Percentiles rank a stretch among this genome's conserved stretches.
phyloP scores from a whole-genome alignment of 2,888 invertebrate genomes.

The Epicampocera succincta region DNA sequence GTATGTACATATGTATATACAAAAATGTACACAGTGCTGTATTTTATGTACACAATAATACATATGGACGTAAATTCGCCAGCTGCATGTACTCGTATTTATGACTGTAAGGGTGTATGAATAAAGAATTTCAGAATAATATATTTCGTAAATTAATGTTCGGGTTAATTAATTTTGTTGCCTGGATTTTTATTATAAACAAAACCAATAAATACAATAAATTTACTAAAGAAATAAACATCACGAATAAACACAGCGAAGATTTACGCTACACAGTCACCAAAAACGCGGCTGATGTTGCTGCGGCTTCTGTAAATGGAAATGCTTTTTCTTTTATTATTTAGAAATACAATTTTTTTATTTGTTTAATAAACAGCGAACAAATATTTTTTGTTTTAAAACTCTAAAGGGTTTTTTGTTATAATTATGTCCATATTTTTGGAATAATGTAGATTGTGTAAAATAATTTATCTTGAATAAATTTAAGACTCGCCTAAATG shows the following conservation, averaged over 20 bases:
- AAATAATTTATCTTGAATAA: slow-evolving; percentile 11
- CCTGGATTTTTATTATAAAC: slow-evolving; percentile 42
- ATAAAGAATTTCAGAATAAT: background rate
- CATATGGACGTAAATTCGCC: too few species aligned
- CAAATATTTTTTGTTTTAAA: too few species aligned
- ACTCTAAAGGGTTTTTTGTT: too few species aligned
- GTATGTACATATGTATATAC: background rate
- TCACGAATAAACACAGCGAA: slow-evolving; percentile 7
- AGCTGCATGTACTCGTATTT: too few species aligned
- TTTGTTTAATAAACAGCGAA: too few species aligned
- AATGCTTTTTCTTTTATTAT: background rate
- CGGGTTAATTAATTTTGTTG: slow-evolving; percentile 17
- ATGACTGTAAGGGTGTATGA: too few species aligned
- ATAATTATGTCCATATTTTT: background rate
- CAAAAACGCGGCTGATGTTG: slow-evolving; percentile 8
- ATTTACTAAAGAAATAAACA: slow-evolving; percentile 40
- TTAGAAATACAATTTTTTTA: background rate
- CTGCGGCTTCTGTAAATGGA: background rate
- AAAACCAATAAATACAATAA: slow-evolving; percentile 36
- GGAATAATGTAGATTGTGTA: background rate
- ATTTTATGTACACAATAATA: too few species aligned
- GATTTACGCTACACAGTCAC: slow-evolving; percentile 32
- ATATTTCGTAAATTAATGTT: background rate
- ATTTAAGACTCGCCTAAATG: slow-evolving; percentile 1
- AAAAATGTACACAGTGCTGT: background rate